Percentiles rank a stretch among this genome's conserved stretches.
Evolutionary conservation across 2,113 vertebrate genomes (phyloP).

Genomic region (Pseudonaja textilis): DNA sequence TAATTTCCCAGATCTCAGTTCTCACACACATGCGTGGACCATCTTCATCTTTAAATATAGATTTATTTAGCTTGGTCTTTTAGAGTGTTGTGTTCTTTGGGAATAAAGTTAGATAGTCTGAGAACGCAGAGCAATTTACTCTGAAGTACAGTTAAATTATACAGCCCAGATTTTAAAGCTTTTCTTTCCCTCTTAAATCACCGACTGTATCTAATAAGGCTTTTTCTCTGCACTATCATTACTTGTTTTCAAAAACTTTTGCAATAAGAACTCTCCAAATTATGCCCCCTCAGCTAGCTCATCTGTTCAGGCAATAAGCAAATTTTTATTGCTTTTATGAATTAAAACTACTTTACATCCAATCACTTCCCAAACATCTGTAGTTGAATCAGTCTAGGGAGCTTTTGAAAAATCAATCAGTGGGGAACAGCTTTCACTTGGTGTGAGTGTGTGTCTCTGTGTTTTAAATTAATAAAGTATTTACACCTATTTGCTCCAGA

Average conservation of each 20-base stretch:
- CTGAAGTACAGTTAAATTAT: slow-evolving; percentile 21
- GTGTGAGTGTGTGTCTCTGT: slow-evolving; percentile 16
- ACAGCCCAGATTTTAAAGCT: slow-evolving; percentile 42
- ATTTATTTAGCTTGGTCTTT: slow-evolving; percentile 26
- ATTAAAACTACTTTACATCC: slow-evolving; percentile 75
- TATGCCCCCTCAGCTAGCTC: slow-evolving; percentile 72
- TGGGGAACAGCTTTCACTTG: slow-evolving; percentile 70
- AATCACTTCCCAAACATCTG: slow-evolving; percentile 77
- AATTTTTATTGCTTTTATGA: slow-evolving; percentile 77
- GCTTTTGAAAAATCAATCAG: slow-evolving; percentile 79
- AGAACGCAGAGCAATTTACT: slow-evolving; percentile 38
- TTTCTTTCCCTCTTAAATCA: slow-evolving; percentile 57
- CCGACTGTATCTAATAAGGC: slow-evolving; percentile 63
- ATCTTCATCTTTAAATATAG: not conserved
- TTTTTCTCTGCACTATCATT: slow-evolving; percentile 61
- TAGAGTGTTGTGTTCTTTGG: not conserved
- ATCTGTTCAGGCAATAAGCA: slow-evolving; percentile 75
- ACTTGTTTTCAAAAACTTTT: slow-evolving; percentile 56
- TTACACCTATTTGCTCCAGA: slow-evolving; percentile 68
- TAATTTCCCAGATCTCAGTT: not conserved
- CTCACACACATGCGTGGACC: not conserved
- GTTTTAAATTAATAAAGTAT: slow-evolving; percentile 73
- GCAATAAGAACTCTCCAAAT: slow-evolving; percentile 73
- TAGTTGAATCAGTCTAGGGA: slow-evolving; percentile 71
- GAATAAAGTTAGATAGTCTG: slow-evolving; percentile 30